Percentiles rank a stretch among this genome's conserved stretches.
Conservation (phyloP, 2,113 vertebrate genomes). For the Galbula dea region DNA sequence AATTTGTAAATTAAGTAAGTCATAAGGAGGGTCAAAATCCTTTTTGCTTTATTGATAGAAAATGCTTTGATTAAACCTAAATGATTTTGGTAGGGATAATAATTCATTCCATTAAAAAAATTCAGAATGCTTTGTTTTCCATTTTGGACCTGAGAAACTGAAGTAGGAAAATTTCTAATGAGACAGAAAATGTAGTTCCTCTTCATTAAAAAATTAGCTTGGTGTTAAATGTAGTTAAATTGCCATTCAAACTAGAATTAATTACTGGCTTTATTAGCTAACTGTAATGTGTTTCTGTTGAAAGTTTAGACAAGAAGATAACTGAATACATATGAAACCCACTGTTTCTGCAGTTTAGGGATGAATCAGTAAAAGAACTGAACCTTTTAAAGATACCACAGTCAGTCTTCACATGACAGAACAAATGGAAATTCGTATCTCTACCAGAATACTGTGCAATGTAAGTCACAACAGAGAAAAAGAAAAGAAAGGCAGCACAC, state of each 20-base stretch:
- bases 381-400: background rate
- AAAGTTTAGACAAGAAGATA: conserved; percentile 25
- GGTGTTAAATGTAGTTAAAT: background rate
- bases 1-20: background rate
- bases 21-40: background rate
- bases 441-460: background rate
- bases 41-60: background rate
- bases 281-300: background rate
- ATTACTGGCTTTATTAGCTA: conserved; percentile 17
- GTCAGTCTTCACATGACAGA: conserved; percentile 33
- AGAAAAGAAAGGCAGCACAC: background rate
- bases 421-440: conserved; percentile 2
- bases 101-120: background rate
- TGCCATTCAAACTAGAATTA: background rate
- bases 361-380: conserved; percentile 4
- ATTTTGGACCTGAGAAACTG: background rate
- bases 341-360: background rate
- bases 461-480: background rate
- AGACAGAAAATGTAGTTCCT: background rate
- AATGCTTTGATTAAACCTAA: background rate
- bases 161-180: background rate
- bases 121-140: background rate
- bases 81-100: background rate
- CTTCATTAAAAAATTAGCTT: background rate
- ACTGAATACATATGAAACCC: background rate